Evolutionary conservation across 2,113 vertebrate species (phyloP), one percentile per base, ranked within the genome.

Genomic region (Ellobius talpinus): DNA sequence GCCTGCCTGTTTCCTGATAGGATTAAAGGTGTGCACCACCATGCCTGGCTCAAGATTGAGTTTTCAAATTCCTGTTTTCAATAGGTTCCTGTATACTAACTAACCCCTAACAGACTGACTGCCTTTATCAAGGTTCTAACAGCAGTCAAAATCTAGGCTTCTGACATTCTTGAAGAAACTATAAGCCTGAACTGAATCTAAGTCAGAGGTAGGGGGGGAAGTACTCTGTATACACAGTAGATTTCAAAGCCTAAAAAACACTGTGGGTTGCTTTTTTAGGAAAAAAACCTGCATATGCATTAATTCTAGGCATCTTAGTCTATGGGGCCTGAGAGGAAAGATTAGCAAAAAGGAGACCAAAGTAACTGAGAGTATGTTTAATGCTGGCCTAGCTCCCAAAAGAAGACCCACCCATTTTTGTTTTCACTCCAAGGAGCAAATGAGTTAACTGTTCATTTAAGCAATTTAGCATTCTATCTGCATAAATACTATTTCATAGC

Each of bases 381-480:
- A 95, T 91, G 90, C 65, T 95, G 87, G 93, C 92, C 90, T 93
- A 89, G 33, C 82, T 96, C 94, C 90, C 72, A 97, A 94, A n/a
- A 96, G 78, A 93, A 97, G 92, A 81, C 68, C 86, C 79, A 52
- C 68, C 84, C 55, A 85, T 91, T 61, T 96, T 42, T 92, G 86
- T 58, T 92, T 96, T 95, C 26, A 94, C 31, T 97, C 68, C 11
- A 93, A 97, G 84, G 61, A 26, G 77, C 88, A 93, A 95, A 72
- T 77, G 86, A 95, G 91, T 21, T 91, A 78, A 94, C 33, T 92
- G 31, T 92, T 96, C 95, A 81, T 87, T 95, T 95, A 96, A 94
- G 68, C 55, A 93, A 91, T 87, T 95, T 91, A 72, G 94, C 82
- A 72, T 89, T 94, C 72, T 76, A 94, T 72, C 72, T 91, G 24